phyloP scores from a whole-genome alignment of 2,888 invertebrate genomes.

The Zygaena filipendulae region DNA sequence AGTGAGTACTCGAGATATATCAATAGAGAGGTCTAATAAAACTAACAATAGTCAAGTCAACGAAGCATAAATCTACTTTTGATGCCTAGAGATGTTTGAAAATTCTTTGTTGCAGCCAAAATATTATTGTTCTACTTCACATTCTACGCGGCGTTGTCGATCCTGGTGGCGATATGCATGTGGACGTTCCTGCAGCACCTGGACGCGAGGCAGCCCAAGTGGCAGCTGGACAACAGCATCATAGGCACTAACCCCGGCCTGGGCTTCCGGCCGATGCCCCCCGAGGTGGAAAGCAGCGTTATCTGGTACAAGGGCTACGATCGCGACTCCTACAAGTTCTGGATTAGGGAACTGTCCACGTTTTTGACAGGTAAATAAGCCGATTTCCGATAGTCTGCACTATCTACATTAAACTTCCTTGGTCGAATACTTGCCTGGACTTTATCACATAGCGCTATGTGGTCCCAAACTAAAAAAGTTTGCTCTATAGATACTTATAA shows the following conservation, averaged over 20 bases:
- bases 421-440: no score
- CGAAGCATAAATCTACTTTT: no score
- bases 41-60: no score
- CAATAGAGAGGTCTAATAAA: no score
- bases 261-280: constrained; percentile 94
- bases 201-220: constrained; percentile 89
- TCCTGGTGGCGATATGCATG: constrained; percentile 93
- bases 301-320: constrained; percentile 94
- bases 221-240: constrained; percentile 86
- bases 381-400: no score
- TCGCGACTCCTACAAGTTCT: constrained; percentile 78
- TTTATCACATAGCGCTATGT: no score
- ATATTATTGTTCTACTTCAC: constrained; percentile 94
- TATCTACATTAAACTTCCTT: no score
- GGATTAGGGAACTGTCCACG: constrained; percentile 78
- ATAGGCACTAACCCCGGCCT: constrained; percentile 97
- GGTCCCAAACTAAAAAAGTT: no score
- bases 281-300: constrained; percentile 89
- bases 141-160: constrained; percentile 92
- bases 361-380: constrained; percentile 84
- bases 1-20: no score
- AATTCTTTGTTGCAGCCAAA: no score
- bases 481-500: no score
- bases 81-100: no score
- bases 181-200: constrained; percentile 93